phyloP scores from a whole-genome alignment of 1,140 invertebrate genomes.

The Bombyx mori region DNA sequence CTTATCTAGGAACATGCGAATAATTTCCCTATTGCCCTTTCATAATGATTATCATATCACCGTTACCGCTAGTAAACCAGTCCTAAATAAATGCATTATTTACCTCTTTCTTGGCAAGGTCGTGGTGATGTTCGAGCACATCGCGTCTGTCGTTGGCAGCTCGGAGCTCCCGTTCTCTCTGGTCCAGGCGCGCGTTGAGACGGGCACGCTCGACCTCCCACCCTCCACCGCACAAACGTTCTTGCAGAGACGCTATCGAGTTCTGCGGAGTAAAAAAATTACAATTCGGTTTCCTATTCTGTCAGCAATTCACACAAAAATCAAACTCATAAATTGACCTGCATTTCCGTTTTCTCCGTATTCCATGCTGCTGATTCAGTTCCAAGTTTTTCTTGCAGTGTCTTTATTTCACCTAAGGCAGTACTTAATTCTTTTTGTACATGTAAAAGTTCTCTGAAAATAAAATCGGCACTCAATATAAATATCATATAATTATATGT shows the following conservation, averaged over 20 bases:
- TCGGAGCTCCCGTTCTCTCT: conserved; percentile 82
- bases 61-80: too few species aligned
- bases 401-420: conserved; percentile 77
- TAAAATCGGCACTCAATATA: conserved; percentile 2
- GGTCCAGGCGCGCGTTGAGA: conserved; percentile 79
- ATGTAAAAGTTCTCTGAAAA: conserved; percentile 52
- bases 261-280: conserved; percentile 61
- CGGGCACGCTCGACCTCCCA: conserved; percentile 77
- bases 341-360: conserved; percentile 80
- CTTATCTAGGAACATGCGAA: too few species aligned
- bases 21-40: too few species aligned
- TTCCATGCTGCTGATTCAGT: conserved; percentile 79
- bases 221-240: conserved; percentile 70
- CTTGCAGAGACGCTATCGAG: conserved; percentile 77
- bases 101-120: conserved; percentile 58
- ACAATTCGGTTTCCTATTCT: neutral
- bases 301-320: neutral
- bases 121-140: conserved; percentile 69
- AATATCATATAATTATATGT: too few species aligned
- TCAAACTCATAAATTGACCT: conserved; percentile 60
- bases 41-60: too few species aligned
- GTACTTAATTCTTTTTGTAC: conserved; percentile 73
- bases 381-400: conserved; percentile 78
- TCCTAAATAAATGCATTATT: neutral
- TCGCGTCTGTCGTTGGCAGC: conserved; percentile 81